Evolutionary conservation across 2,113 vertebrate genomes (phyloP), one percentile per base, ranked within the genome.

Genomic region (Petroica traversi): DNA sequence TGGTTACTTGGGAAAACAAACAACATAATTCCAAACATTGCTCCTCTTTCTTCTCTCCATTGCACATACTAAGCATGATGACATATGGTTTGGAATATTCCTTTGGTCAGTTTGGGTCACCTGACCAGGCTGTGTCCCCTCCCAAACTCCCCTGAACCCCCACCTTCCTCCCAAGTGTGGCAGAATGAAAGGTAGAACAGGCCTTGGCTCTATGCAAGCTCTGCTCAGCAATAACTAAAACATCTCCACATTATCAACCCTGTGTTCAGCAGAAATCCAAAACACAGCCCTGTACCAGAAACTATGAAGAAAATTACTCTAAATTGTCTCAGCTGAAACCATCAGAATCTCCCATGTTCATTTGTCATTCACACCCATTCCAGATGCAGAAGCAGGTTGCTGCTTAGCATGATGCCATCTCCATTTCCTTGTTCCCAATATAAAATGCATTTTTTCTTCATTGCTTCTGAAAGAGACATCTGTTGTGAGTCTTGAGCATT

Each of bases 371-470:
- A 9, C 14, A 43, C 48, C 34, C 61, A 68, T 34, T 79, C 77
- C 88, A 94, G 89, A 80, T 71, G 92, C 76, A 85, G 59, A 73
- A 95, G 46, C 93, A 96, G 85, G 93, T 54, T 96, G 94, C 51
- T 80, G 79, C 89, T 79, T 95, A 88, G 95, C 89, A 81, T 76
- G 94, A 90, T 64, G 68, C 76, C 85, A 69, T 40, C 40, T 92
- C 55, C 26, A 34, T 41, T 89, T 89, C 85, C 46, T 71, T 73
- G 74, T 49, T 90, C 61, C 48, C 67, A 77, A 9, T n/a, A 74
- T 23, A 91, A 93, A 85, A 77, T 6, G 59, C 49, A 14, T 20
- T 80, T 90, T 93, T 92, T 92, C 77, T 75, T 89, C 85, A 73
- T 89, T 76, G 71, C 34, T 94, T 92, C 79, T 92, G 89, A 88